Percentiles rank a stretch among this genome's conserved stretches.
Conservation (phyloP, 2,888 invertebrate species). For the Ichneumoninae sp. region DNA sequence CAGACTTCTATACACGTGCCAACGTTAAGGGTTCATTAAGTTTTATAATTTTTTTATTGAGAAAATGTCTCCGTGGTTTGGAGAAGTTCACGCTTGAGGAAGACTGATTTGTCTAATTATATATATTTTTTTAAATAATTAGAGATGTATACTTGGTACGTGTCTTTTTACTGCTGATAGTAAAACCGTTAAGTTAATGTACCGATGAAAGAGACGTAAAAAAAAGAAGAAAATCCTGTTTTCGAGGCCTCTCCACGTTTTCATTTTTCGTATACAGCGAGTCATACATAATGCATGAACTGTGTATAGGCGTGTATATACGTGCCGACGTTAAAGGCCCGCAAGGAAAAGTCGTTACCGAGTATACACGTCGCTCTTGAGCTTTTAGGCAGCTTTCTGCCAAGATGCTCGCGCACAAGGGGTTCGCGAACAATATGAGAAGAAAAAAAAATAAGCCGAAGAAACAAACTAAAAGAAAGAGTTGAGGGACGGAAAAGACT, state of each 20-base stretch:
- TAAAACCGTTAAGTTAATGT: background rate
- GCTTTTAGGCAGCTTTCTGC: slow-evolving; percentile 64
- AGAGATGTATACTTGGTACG: background rate
- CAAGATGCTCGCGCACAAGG: slow-evolving; percentile 58
- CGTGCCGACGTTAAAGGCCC: slow-evolving; percentile 32
- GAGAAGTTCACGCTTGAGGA: too few relatives aligned
- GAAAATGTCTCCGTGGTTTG: too few relatives aligned
- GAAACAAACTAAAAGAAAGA: slow-evolving; percentile 25
- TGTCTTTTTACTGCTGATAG: background rate
- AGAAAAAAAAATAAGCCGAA: slow-evolving; percentile 2
- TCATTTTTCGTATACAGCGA: slow-evolving; percentile 38
- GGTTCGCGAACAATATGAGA: slow-evolving; percentile 65
- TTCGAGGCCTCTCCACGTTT: slow-evolving; percentile 12
- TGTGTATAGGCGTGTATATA: background rate
- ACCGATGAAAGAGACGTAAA: background rate
- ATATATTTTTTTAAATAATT: background rate
- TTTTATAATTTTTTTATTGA: background rate
- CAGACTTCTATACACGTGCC: background rate
- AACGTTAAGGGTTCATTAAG: slow-evolving; percentile 26
- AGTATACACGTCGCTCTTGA: slow-evolving; percentile 44
- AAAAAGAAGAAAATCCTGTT: slow-evolving; percentile 12
- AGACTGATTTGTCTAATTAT: too few relatives aligned
- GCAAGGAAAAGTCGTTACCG: slow-evolving; percentile 56
- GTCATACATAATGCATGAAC: slow-evolving; percentile 57
- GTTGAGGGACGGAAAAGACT: slow-evolving; percentile 29